Conservation (phyloP, 1,140 invertebrate species). For the Drosophila obscura region DNA sequence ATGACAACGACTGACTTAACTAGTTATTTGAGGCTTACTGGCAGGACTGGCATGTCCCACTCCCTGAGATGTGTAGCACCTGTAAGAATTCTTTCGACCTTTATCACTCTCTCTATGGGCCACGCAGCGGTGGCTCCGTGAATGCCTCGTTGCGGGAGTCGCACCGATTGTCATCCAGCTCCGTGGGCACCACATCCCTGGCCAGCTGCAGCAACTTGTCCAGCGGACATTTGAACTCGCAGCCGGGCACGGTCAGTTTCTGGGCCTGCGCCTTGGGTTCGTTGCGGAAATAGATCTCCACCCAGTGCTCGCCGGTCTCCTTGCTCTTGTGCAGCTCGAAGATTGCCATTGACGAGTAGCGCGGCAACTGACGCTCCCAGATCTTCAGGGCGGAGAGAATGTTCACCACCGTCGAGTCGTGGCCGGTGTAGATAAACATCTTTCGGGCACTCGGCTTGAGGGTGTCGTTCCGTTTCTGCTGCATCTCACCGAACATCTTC, state of each 20-base stretch:
- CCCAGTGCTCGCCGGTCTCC: slow-evolving; percentile 83
- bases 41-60: slow-evolving; percentile 15
- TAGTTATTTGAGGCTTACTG: slow-evolving; percentile 19
- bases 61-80: slow-evolving; percentile 73
- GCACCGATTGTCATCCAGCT: slow-evolving; percentile 86
- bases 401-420: slow-evolving; percentile 90
- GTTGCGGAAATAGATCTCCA: slow-evolving; percentile 87
- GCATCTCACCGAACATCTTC: slow-evolving; percentile 87
- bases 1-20: slow-evolving; percentile 27
- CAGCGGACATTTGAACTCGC: slow-evolving; percentile 86
- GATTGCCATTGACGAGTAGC: slow-evolving; percentile 89
- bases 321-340: slow-evolving; percentile 89
- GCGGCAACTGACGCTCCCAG: slow-evolving; percentile 89
- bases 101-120: slow-evolving; percentile 79
- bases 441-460: slow-evolving; percentile 85
- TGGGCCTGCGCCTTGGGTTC: slow-evolving; percentile 85
- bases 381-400: slow-evolving; percentile 88
- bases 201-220: slow-evolving; percentile 85
- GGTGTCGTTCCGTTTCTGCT: slow-evolving; percentile 84
- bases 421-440: slow-evolving; percentile 89
- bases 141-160: slow-evolving; percentile 85
- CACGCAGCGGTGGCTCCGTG: slow-evolving; percentile 84
- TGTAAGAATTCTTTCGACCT: slow-evolving; percentile 29
- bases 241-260: slow-evolving; percentile 87
- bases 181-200: slow-evolving; percentile 85